Conservation (phyloP, 2,888 invertebrate species). For the Drosophila tanythrix region DNA sequence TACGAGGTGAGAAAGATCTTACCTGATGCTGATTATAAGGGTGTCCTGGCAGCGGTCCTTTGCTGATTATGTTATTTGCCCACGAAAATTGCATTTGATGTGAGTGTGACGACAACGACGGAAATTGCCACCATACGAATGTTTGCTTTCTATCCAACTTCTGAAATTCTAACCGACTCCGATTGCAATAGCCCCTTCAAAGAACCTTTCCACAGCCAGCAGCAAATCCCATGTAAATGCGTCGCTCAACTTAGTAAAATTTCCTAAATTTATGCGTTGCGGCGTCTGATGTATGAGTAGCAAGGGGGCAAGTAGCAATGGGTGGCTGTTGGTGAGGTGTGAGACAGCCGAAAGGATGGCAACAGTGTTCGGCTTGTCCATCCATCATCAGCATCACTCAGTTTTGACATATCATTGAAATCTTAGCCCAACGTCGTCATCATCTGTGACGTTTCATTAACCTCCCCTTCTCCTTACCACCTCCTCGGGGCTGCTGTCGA, state of each 20-base stretch:
- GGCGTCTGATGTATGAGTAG: conserved; percentile 68
- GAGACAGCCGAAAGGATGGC: conserved; percentile 29
- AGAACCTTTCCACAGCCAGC: conserved; percentile 10
- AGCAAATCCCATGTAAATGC: conserved; percentile 72
- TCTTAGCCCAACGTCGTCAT: conserved; percentile 70
- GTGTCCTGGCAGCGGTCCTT: conserved; percentile 8
- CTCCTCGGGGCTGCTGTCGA: conserved; percentile 7
- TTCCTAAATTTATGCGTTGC: conserved; percentile 73
- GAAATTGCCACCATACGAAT: conserved; percentile 76
- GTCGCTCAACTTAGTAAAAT: conserved; percentile 64
- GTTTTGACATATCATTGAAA: conserved; percentile 83
- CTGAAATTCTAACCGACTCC: conserved; percentile 14
- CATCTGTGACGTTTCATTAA: conserved; percentile 83
- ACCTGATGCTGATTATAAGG: conserved; percentile 11
- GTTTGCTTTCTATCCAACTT: conserved; percentile 39
- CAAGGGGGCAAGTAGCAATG: background rate
- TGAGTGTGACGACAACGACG: conserved; percentile 76
- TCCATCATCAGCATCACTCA: conserved; percentile 82
- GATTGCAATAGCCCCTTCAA: conserved; percentile 1
- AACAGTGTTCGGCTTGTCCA: conserved; percentile 52
- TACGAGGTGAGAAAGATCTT: conserved; percentile 7
- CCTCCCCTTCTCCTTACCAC: conserved; percentile 21
- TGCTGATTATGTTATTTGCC: conserved; percentile 76
- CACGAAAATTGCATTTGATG: conserved; percentile 77
- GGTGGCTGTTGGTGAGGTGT: background rate